Evolutionary conservation across 92 coral and sea anemone genomes (phyloP), one percentile per base, ranked within the genome.

Genomic region (Diadumene lineata): DNA sequence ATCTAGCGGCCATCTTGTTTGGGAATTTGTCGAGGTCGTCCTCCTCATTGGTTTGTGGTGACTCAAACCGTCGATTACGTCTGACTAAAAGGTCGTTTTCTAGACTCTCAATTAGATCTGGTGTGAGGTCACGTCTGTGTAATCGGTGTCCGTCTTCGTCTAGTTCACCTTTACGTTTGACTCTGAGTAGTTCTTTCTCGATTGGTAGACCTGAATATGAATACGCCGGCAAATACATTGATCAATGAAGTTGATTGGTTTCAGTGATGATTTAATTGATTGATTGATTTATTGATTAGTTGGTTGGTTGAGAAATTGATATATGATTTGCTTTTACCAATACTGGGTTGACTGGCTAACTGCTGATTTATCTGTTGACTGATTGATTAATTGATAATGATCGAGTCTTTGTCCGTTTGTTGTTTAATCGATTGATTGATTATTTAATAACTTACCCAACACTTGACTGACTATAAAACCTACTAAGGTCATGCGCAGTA

Each of bases 1-100:
- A 94, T 34, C 94, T 91, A 43, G 83, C 88, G 68, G 86, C 89
- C 92, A 87, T 90, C 61, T 85, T 87, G 53, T 81, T 84, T 21
- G 60, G 70, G 34, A 65, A 87, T n/a, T 70, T 72, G 9, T 68
- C 82, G 7, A 62, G 71, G 10, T 60, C 78, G 21, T 74, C 24
- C 9, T 60, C 74, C 25, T 65, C 66, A 0, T 34, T 44, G 27
- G 24, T 44, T 0, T 77, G 62, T 38, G 66, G 69, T 16, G 88
- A 69, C 22, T 82, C 57, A 56, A 87, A 87, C 26, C 92, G 82
- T 63, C 85, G 34, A 34, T 74, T 73, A 33, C 78, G 71, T 1
- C 82, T 34, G 23, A 82, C 38, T 63, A 78, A 81, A 2, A 30
- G 51, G 34, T 87, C 92, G 75, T 34, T 70, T 4, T 83, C 92